Evolutionary conservation across 2,888 invertebrate genomes (phyloP).

Genomic region (Drosophila leonis): DNA sequence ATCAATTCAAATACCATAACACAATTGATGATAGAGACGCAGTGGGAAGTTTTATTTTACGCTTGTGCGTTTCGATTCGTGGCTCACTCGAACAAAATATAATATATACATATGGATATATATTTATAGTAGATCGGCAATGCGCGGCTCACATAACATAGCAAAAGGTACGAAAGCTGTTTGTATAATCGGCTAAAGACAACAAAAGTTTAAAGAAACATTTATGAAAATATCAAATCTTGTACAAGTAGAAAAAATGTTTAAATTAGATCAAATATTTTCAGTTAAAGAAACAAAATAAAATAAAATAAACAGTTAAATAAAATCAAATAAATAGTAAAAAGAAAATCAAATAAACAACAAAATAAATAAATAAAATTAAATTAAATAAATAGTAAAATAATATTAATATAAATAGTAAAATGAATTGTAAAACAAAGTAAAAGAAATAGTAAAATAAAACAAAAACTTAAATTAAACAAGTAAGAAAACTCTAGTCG

Average conservation of each 20-base stretch:
- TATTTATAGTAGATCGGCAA: neutral
- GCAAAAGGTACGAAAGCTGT: neutral
- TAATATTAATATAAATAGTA: no score
- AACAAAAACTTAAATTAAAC: no score
- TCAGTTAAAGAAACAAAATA: no score
- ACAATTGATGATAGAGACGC: constrained; percentile 14
- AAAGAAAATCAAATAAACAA: no score
- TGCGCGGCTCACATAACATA: constrained; percentile 1
- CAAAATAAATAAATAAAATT: no score
- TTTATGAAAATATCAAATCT: neutral
- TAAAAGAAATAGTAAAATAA: no score
- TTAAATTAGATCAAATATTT: neutral
- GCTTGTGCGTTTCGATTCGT: constrained; percentile 3
- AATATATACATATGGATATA: neutral
- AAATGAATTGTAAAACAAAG: no score
- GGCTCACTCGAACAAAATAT: neutral
- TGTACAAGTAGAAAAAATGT: neutral
- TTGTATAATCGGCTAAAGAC: neutral
- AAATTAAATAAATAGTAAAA: no score
- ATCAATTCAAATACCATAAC: constrained; percentile 32
- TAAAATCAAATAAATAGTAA: no score
- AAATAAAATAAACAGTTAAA: no score
- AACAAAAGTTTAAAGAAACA: neutral
- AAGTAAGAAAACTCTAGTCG: no score
- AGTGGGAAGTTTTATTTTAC: constrained; percentile 2